A percentile compares a stretch with the other conserved stretches of the same genome.
Evolutionary conservation across 1,140 invertebrate genomes (phyloP).

Genomic region (Drosophila orosa): DNA sequence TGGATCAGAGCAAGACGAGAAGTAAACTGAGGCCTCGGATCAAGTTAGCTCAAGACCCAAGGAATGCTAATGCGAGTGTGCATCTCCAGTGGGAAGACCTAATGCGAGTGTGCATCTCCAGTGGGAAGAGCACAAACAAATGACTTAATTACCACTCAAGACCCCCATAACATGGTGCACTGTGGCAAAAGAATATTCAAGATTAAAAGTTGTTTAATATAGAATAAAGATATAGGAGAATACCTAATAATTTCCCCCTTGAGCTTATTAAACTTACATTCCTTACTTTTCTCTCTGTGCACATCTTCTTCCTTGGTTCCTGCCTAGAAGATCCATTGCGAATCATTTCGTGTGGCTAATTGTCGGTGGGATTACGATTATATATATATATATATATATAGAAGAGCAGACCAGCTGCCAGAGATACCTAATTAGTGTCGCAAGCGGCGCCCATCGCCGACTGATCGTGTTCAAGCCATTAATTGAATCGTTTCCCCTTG

Average conservation of each 20-base stretch:
- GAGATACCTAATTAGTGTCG: conserved; percentile 67
- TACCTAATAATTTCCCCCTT: background rate
- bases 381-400: conserved; percentile 17
- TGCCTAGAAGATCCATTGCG: conserved; percentile 60
- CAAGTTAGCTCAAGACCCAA: conserved; percentile 10
- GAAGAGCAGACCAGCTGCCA: conserved; percentile 8
- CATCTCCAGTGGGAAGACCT: conserved; percentile 19
- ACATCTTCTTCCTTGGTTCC: background rate
- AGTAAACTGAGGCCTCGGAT: conserved; percentile 14
- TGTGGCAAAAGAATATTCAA: background rate
- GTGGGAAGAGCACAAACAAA: conserved; percentile 54
- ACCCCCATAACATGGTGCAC: conserved; percentile 5
- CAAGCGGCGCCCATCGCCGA: conserved; percentile 35
- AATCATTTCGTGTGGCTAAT: conserved; percentile 72
- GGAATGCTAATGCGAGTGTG: conserved; percentile 44
- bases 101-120: conserved; percentile 36
- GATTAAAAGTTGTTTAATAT: too few relatives aligned
- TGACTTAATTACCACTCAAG: conserved; percentile 72
- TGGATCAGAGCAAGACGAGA: background rate
- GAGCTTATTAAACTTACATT: too few relatives aligned
- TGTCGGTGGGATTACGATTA: conserved; percentile 64
- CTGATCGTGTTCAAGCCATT: conserved; percentile 36
- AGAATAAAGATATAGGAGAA: background rate
- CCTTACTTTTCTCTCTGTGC: conserved; percentile 10
- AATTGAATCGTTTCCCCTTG: conserved; percentile 63